phyloP scores from a whole-genome alignment of 2,888 invertebrate genomes.

The Apotomis turbidana region DNA sequence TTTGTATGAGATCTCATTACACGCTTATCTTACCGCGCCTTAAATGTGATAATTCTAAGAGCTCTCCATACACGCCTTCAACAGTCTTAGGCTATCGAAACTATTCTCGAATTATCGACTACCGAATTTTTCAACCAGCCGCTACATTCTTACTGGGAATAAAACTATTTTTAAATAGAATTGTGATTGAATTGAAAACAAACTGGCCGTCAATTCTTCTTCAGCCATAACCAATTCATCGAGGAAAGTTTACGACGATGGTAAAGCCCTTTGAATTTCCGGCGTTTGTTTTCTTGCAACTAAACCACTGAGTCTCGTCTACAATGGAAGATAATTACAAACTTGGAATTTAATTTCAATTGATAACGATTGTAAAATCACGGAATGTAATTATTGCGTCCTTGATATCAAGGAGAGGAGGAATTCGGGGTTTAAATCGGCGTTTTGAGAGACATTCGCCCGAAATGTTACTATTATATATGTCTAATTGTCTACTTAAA shows the following conservation, averaged over 20 bases:
- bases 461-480: no score
- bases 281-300: slow-evolving; percentile 27
- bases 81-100: no score
- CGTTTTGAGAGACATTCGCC: no score
- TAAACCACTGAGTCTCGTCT: slow-evolving; percentile 14
- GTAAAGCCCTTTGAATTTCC: slow-evolving; percentile 21
- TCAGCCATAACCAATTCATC: slow-evolving; percentile 19
- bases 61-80: no score
- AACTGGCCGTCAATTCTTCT: slow-evolving; percentile 11
- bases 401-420: neutral
- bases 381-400: slow-evolving; percentile 8
- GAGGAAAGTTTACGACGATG: slow-evolving; percentile 4
- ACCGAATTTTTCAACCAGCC: no score
- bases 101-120: no score
- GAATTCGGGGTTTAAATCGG: no score
- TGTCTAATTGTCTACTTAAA: no score
- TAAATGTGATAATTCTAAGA: no score
- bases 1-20: no score
- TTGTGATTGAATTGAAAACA: neutral
- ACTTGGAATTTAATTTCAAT: slow-evolving; percentile 9
- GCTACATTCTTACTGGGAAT: neutral
- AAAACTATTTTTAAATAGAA: neutral
- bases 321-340: slow-evolving; percentile 27
- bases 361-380: slow-evolving; percentile 8
- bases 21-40: no score